These are phyloP conservation scores for Isoperla grammatica DNA, from an alignment of 2,888 invertebrate genomes.

Conservation along the genomic window DNA sequence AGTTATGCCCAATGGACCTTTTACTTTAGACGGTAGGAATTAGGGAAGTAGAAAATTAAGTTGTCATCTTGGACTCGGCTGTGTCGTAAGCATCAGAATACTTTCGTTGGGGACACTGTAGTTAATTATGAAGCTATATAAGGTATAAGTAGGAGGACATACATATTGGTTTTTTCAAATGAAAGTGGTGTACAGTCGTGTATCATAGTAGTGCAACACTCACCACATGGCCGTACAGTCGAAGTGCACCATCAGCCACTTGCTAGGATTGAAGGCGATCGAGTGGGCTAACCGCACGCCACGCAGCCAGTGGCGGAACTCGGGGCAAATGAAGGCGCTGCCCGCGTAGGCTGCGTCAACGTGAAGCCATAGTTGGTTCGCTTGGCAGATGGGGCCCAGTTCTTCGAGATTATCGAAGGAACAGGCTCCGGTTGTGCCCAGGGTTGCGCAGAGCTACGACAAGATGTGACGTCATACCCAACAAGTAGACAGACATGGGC, in stretches of 20 bases:
- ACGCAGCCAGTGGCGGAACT: conserved; percentile 82
- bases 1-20: no score
- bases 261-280: conserved; percentile 96
- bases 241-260: conserved; percentile 98
- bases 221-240: conserved; percentile 99
- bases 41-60: no score
- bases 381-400: conserved; percentile 60
- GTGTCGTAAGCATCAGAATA: no score
- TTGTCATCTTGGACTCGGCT: no score
- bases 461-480: conserved; percentile 11
- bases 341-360: conserved; percentile 98
- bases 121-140: no score
- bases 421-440: conserved; percentile 96
- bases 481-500: background rate
- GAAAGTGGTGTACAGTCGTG: no score
- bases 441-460: conserved; percentile 81
- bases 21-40: no score
- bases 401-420: conserved; percentile 87
- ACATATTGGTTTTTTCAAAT: no score
- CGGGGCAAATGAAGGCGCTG: conserved; percentile 92
- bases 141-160: no score
- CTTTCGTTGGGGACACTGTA: no score
- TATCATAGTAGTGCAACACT: conserved; percentile 37
- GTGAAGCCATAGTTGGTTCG: conserved; percentile 89
- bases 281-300: conserved; percentile 93